Percentiles rank a stretch among this genome's conserved stretches.
These are phyloP conservation scores for Aptenodytes forsteri DNA, from an alignment of 2,113 vertebrate genomes.

Conservation along the genomic window DNA sequence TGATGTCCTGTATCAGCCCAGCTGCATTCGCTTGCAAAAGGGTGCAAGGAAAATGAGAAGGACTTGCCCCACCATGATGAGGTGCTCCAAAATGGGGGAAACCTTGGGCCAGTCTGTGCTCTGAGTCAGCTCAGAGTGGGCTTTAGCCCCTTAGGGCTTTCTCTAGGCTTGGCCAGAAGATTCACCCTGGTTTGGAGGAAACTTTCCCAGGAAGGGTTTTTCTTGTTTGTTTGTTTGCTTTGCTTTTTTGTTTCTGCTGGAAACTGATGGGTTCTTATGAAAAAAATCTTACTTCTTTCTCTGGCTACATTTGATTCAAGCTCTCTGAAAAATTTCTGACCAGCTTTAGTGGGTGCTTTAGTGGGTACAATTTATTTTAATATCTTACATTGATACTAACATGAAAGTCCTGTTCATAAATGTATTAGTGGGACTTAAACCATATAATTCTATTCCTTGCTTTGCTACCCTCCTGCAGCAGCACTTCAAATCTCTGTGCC, in stretches of 20 bases:
- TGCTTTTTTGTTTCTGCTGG: not conserved
- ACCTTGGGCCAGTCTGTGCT: not conserved
- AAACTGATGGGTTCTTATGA: not conserved
- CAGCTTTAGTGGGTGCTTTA: not conserved
- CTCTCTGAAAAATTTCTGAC: not conserved
- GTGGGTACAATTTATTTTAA: not conserved
- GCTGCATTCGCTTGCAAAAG: not conserved
- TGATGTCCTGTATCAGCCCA: not conserved
- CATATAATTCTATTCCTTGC: not conserved
- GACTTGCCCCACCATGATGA: not conserved
- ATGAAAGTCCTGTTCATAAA: not conserved
- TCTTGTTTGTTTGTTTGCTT: not conserved
- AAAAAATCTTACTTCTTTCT: not conserved
- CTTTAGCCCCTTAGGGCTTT: not conserved
- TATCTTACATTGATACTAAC: not conserved
- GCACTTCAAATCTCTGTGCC: not conserved
- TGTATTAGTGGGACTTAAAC: not conserved
- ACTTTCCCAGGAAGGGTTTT: not conserved
- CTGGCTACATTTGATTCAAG: not conserved
- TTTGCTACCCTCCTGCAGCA: not conserved
- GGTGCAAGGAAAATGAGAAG: not conserved
- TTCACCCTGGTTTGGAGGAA: not conserved
- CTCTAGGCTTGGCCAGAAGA: not conserved
- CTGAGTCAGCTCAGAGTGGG: not conserved
- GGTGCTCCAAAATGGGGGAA: not conserved